Evolutionary conservation across 1,140 invertebrate genomes (phyloP).

Genomic region (Rhyacophila brunnea): DNA sequence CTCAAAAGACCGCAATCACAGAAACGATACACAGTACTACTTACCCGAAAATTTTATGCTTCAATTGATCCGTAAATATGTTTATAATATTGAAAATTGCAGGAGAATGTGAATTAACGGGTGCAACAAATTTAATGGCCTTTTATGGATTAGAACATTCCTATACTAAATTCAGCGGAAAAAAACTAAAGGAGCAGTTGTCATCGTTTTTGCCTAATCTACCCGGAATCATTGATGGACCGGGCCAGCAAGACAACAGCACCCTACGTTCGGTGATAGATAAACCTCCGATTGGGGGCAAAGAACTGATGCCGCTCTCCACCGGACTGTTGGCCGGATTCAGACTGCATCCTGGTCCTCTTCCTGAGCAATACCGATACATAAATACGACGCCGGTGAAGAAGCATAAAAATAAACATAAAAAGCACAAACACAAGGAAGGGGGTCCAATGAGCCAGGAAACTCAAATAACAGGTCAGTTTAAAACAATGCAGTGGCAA

Average conservation of each 20-base stretch:
- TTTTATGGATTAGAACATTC: constrained; percentile 96
- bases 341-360: constrained; percentile 89
- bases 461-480: constrained; percentile 59
- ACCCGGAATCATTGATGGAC: constrained; percentile 91
- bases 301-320: constrained; percentile 86
- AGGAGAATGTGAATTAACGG: constrained; percentile 91
- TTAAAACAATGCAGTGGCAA: no score
- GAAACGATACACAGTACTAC: no score
- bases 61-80: background rate
- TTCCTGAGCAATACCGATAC: constrained; percentile 94
- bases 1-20: no score
- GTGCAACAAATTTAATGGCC: constrained; percentile 94
- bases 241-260: constrained; percentile 78
- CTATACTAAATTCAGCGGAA: constrained; percentile 97
- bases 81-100: constrained; percentile 40
- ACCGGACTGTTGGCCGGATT: constrained; percentile 91
- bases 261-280: constrained; percentile 93
- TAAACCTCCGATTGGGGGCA: constrained; percentile 94
- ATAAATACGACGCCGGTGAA: constrained; percentile 87
- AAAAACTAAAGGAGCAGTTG: constrained; percentile 92
- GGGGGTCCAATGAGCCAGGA: constrained; percentile 73
- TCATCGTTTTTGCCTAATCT: constrained; percentile 93
- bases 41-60: no score
- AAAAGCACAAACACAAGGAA: constrained; percentile 92
- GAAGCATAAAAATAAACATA: constrained; percentile 92